These are phyloP conservation scores for Aphelenchoides fujianensis DNA, from an alignment of 1,140 invertebrate genomes.

Conservation along the genomic window DNA sequence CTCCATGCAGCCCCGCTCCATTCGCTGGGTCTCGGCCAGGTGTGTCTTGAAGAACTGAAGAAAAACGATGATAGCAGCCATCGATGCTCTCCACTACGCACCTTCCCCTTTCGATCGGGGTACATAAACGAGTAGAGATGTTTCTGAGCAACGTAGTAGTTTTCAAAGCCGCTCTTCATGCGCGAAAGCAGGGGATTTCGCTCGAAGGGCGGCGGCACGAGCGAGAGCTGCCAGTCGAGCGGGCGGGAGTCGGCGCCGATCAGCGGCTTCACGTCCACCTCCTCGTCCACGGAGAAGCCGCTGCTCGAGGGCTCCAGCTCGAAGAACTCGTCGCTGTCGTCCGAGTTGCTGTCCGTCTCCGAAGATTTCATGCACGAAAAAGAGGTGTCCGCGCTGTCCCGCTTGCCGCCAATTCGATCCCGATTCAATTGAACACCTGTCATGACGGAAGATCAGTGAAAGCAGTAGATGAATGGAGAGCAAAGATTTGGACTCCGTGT, in stretches of 20 bases:
- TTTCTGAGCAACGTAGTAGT: not conserved
- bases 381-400: not conserved
- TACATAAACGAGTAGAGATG: not conserved
- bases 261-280: not conserved
- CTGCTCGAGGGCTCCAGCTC: not conserved
- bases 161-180: not conserved
- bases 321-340: not conserved
- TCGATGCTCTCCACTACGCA: not conserved
- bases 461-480: no score
- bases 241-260: no score
- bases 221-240: not conserved
- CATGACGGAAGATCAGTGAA: no score
- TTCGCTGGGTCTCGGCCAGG: not conserved
- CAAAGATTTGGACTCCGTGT: no score
- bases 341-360: not conserved
- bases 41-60: not conserved
- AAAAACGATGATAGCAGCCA: not conserved
- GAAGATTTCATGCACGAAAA: not conserved
- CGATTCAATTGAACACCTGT: not conserved
- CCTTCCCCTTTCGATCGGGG: not conserved
- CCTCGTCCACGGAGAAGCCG: not conserved
- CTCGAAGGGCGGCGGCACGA: not conserved
- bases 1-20: not conserved
- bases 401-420: not conserved
- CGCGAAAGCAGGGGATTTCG: not conserved